Evolutionary conservation across 2,113 vertebrate species (phyloP).

Genomic region (Piprites chloris): DNA sequence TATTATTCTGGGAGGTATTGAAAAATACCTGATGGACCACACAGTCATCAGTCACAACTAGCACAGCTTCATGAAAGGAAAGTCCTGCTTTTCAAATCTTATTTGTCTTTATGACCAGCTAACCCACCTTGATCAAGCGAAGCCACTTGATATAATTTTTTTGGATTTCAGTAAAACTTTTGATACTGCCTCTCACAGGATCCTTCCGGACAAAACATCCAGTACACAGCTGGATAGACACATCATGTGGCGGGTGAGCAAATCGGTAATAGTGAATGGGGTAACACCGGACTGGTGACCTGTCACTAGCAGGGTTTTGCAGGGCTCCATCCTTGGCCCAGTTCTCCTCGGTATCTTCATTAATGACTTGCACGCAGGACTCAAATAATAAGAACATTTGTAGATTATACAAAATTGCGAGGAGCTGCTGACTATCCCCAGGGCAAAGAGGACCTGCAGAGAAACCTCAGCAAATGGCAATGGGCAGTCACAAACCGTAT

Average conservation of each 20-base stretch:
- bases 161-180: neutral
- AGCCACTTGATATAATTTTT: neutral
- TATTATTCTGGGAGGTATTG: neutral
- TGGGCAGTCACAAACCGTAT: neutral
- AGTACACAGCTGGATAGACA: neutral
- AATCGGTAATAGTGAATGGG: too few relatives aligned
- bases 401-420: neutral
- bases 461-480: neutral
- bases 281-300: neutral
- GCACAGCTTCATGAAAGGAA: neutral
- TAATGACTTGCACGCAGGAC: neutral
- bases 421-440: neutral
- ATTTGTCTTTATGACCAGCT: neutral
- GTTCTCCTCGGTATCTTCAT: neutral
- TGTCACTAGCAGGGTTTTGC: neutral
- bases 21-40: neutral
- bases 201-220: neutral
- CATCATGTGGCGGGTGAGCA: neutral
- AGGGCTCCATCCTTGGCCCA: neutral
- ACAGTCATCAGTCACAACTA: neutral
- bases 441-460: neutral
- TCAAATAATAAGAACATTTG: neutral
- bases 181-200: neutral
- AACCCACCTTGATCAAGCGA: neutral
- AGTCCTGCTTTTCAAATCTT: neutral